Base-by-base conservation (phyloP, 2,113 vertebrate genomes). In the Petrocephalus microphthalmus region DNA sequence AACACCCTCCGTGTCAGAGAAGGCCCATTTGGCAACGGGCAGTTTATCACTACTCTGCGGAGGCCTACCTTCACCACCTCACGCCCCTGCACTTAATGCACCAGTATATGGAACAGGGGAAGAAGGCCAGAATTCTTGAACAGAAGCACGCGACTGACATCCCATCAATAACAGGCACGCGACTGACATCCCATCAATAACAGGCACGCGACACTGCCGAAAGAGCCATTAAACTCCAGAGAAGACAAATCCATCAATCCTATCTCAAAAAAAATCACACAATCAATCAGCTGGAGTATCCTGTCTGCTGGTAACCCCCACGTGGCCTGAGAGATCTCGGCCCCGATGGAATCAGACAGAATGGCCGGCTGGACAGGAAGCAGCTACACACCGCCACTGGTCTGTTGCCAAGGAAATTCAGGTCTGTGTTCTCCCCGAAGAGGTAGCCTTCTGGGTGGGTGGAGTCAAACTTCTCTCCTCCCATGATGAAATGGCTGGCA, bases 401-500 rank as follows among this genome's bases (percentile, higher is more conserved):
- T 90, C 98, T 96, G 94, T 93, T 97, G 67, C 98, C 98, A 91
- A 99, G 95, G 94, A 99, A 99, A 95, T 99, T 99, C 91, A 99
- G 97, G 92, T 99, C 98, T 2, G 97, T 98, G 95, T 99, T 99
- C 94, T 99, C 98, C 29, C 98, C 98, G n/a, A 99, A 99, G 89
- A 99, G 96, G 94, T 99, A 99, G 20, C 98, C 98, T 92, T 99
- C 98, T 0, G 98, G 98, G 88, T 99, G 97, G 0, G 97, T 97
- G 78, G 98, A 99, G 91, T 99, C 98, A 90, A 99, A 99, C 94
- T 99, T 99, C 94, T 99, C 98, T 29, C 98, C 98, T 33, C 98
- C 98, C 98, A 99, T 99, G 91, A 99, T 99, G 94, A 99, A 99
- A 94, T 99, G 98, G 93, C 95, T 99, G 93, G 98, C 98, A 37